Evolutionary conservation across 2,113 vertebrate genomes (phyloP), one percentile per base, ranked within the genome.

Genomic region (Atractosteus spatula): DNA sequence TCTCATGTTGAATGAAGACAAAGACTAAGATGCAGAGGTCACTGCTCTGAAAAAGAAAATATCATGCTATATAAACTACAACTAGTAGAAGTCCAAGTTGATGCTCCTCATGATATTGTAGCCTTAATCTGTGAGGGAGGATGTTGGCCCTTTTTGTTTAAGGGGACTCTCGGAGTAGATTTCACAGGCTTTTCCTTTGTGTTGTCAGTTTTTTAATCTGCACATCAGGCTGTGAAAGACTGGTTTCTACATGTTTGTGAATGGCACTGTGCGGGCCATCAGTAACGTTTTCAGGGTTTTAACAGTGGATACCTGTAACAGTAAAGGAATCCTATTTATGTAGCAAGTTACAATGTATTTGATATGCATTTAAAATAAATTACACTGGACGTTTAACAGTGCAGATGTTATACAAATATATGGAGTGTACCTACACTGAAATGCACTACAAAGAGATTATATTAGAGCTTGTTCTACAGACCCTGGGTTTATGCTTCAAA

Each of bases 361-460:
- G n/a, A 65, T 65, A 80, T 70, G 71, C 61, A 62, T 79, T 82
- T 75, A 78, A 62, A 76, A 67, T 72, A 59, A 12, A 74, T 82
- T 86, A 91, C 89, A 91, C 87, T 92, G 89, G 88, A 91, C 71
- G 54, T 72, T 79, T 72, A 51, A 64, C 68, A 62, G 71, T 76
- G 80, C 79, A 81, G 80, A 83, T 78, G 44, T 76, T 66, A 51
- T 54, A 70, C 67, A 79, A 66, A 72, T 76, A 66, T 69, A 75
- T 71, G 68, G 66, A 54, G 13, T 69, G 57, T n/a, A 66, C 29
- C 55, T 54, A 64, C 54, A 57, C 7, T 14, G 55, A 62, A 65
- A 69, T 76, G 68, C 68, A 67, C 62, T 72, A 66, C 59, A 55
- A 56, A 61, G 55, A 55, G 62, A 29, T 59, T 13, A 41, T 56